phyloP scores from a whole-genome alignment of 2,888 invertebrate species.

The Thereva nobilitata region DNA sequence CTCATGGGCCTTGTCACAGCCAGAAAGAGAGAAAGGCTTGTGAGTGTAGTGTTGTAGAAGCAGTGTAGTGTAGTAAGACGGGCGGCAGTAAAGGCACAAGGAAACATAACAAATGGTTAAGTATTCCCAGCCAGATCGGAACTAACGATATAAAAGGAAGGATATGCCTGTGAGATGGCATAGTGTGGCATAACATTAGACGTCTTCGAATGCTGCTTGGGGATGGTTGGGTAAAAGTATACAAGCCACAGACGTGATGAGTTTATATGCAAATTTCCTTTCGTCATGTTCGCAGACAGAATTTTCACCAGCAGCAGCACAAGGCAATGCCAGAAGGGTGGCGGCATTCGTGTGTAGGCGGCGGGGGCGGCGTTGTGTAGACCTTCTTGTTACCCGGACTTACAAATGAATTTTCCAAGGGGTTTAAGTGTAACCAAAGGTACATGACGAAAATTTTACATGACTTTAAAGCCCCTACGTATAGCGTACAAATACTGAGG shows the following conservation, averaged over 20 bases:
- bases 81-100: background rate
- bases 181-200: too few species aligned
- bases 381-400: background rate
- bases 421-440: constrained; percentile 1
- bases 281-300: background rate
- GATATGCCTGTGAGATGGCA: background rate
- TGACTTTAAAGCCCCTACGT: constrained; percentile 5
- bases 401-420: constrained; percentile 9
- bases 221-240: constrained; percentile 8
- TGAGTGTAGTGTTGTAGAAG: too few species aligned
- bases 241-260: constrained; percentile 26
- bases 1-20: too few species aligned
- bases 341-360: too few species aligned
- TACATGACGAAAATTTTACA: constrained; percentile 21
- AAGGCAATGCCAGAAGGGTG: background rate
- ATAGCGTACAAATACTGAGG: background rate
- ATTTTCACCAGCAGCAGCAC: background rate
- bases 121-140: constrained; percentile 10
- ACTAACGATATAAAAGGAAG: constrained; percentile 6
- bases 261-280: constrained; percentile 27
- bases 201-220: too few species aligned
- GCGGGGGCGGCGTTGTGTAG: too few species aligned
- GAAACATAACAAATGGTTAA: constrained; percentile 11
- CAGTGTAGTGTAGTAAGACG: background rate
- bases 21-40: too few species aligned